Conservation (phyloP, 2,113 vertebrate species). For the Hyla sarda region DNA sequence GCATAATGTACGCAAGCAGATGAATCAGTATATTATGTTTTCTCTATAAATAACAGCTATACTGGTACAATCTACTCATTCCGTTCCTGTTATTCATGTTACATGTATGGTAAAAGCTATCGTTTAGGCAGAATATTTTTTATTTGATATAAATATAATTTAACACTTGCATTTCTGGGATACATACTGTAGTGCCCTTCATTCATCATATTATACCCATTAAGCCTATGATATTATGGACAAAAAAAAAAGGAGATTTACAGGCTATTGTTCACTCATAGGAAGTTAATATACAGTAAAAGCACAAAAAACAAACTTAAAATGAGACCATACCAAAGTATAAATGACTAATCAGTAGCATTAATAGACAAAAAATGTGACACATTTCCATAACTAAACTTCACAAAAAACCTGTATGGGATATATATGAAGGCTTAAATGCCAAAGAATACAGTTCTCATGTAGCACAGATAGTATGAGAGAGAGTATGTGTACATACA, state of each 20-base stretch:
- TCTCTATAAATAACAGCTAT: not conserved
- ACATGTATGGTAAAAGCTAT: too few relatives aligned
- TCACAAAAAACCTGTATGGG: not conserved
- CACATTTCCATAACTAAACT: too few relatives aligned
- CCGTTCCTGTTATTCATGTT: too few relatives aligned
- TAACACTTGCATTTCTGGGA: too few relatives aligned
- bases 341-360: not conserved
- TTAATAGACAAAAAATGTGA: not conserved
- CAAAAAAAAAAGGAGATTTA: too few relatives aligned
- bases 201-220: too few relatives aligned
- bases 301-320: too few relatives aligned
- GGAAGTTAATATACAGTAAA: too few relatives aligned
- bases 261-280: not conserved
- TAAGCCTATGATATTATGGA: too few relatives aligned
- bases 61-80: not conserved
- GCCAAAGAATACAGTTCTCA: not conserved
- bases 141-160: too few relatives aligned
- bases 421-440: not conserved
- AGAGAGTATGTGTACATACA: constrained; percentile 72
- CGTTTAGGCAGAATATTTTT: too few relatives aligned
- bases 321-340: not conserved
- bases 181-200: too few relatives aligned
- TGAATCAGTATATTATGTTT: not conserved
- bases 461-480: not conserved
- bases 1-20: not conserved